Base-by-base conservation (phyloP, 2,113 vertebrate species). In the Plecturocebus donacophilus region DNA sequence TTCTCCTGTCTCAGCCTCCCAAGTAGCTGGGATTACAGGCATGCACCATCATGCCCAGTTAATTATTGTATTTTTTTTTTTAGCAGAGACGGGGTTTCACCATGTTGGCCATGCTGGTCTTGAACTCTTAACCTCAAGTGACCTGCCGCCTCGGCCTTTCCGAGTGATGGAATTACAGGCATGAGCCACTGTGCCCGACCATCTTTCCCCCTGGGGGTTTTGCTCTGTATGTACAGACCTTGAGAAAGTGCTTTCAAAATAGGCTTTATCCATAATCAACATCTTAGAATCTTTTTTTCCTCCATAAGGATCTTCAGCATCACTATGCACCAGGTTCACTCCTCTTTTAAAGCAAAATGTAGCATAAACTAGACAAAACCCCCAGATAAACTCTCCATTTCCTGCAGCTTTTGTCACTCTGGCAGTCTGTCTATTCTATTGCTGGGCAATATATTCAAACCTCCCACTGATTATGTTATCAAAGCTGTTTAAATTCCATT, bases 271-370 rank as follows among this genome's bases (percentile, higher is more conserved):
- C 38, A 42, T 87, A 66, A 58, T 81, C 35, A 71, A 32, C 32
- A 75, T 54, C 75, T 90, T 76, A 45, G 38, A 21, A 40, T 47
- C 7, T 27, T 79, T 83, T 83, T 73, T n/a, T 49, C 17, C 16
- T 45, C 35, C 47, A 14, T n/a, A 38, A 52, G 38, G 47, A 93
- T 30, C 8, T 89, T 96, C 47, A 89, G 64, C 13, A 52, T n/a
- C 14, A 35, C 3, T 10, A 19, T 6, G 17, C 0, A 52, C 45
- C 56, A 77, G 70, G 66, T 21, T 68, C 9, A 11, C 6, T 54
- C 19, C n/a, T 87, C 58, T 90, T 86, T 90, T 87, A 71, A 84
- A 91, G 79, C 58, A 80, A 73, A 93, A 45, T 11, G 38, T 90
- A 66, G 3, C 3, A 52, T 27, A 40, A 77, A 45, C 52, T 73